phyloP scores from a whole-genome alignment of 2,797 vertebrate species.

The Lacerta viridis region DNA sequence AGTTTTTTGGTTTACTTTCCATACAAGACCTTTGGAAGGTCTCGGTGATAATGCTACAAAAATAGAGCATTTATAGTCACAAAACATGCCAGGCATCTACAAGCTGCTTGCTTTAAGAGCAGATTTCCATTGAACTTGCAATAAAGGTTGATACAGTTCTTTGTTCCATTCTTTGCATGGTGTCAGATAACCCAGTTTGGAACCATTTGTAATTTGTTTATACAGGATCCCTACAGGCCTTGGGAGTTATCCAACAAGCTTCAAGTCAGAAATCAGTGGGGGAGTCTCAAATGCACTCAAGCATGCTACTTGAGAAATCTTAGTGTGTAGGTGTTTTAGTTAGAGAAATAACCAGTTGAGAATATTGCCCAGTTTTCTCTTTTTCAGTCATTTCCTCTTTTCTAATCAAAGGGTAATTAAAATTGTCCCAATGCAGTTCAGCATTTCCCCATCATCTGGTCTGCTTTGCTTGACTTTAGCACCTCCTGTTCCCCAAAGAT shows the following conservation, averaged over 20 bases:
- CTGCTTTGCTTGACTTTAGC: background rate
- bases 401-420: constrained; percentile 1
- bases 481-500: background rate
- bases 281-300: constrained; percentile 9
- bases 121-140: constrained; percentile 1
- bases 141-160: background rate
- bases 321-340: constrained; percentile 17
- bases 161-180: background rate
- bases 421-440: background rate
- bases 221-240: constrained; percentile 1
- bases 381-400: constrained; percentile 1
- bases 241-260: constrained; percentile 5
- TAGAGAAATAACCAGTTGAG: background rate
- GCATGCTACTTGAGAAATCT: constrained; percentile 10
- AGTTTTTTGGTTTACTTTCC: background rate
- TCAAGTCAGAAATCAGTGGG: constrained; percentile 25
- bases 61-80: background rate
- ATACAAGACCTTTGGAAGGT: background rate
- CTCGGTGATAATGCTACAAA: background rate
- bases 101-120: background rate
- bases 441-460: background rate
- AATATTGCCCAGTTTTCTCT: constrained; percentile 10
- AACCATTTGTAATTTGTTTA: constrained; percentile 21
- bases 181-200: constrained; percentile 13
- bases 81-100: background rate